phyloP scores from a whole-genome alignment of 2,113 vertebrate species.

The Odocoileus virginianus region DNA sequence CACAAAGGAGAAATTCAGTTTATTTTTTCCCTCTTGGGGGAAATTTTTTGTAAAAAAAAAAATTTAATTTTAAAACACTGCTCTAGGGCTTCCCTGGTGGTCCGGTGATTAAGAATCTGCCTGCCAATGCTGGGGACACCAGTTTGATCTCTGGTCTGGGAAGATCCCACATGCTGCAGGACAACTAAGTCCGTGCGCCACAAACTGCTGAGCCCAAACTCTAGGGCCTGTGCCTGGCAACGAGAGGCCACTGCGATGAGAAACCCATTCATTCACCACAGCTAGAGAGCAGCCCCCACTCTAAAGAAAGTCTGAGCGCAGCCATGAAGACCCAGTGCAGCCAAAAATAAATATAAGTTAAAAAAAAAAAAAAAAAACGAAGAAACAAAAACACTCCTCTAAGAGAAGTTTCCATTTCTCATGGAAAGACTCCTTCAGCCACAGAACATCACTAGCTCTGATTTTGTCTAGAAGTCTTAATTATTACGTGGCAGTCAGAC shows the following conservation, averaged over 20 bases:
- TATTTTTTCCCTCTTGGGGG: background rate
- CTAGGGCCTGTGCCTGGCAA: background rate
- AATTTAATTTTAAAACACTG: background rate
- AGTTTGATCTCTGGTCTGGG: background rate
- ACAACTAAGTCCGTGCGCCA: rapidly evolving
- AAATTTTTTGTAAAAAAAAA: background rate
- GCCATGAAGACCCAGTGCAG: background rate
- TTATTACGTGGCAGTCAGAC: background rate
- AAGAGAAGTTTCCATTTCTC: background rate
- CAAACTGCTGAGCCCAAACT: background rate
- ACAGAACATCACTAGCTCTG: background rate
- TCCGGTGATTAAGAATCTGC: background rate
- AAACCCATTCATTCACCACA: background rate
- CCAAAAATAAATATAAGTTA: background rate
- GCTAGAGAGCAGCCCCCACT: background rate
- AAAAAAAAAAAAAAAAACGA: background rate
- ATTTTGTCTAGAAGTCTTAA: background rate
- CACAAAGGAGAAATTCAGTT: background rate
- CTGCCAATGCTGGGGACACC: background rate
- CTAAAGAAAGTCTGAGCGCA: background rate
- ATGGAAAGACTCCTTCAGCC: background rate
- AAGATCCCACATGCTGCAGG: background rate
- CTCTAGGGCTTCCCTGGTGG: background rate
- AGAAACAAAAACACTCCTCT: background rate
- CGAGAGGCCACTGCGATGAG: background rate